Base-by-base conservation (phyloP, 1,140 invertebrate species). In the Trichomalopsis sarcophagae region DNA sequence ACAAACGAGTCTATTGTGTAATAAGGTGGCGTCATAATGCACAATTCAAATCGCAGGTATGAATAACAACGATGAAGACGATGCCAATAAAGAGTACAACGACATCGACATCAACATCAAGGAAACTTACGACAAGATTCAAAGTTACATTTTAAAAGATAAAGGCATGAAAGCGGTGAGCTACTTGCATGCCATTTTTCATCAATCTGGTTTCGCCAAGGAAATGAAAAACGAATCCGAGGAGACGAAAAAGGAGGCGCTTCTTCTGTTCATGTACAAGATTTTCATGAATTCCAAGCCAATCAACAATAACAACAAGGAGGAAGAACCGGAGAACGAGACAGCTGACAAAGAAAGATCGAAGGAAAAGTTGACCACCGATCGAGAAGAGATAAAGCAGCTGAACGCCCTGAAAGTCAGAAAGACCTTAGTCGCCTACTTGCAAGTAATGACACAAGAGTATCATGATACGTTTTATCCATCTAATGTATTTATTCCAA, bases 271-370 rank as follows among this genome's bases (percentile, higher is more conserved):
- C 81, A 85, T 93, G 36, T 87, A 91, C 7, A 93, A 92, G 87
- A 91, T 91, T 84, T 93, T 93, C 78, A 88, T 92, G 33, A 91
- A 93, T 55, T 92, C 90, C 1, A 89, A 66, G 27, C 17, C 62
- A 3, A 33, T 85, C 0, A 44, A 81, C 7, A 33, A 81, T 13
- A 87, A 88, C 11, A 78, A 87, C 6, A 75, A 87, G 68, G 87
- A 88, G 7, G 27, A 87, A 55, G 83, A 27, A 27, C 27, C 27
- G 27, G 27, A 88, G 13, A 55, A 68, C 10, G 62, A 87, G 17
- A 83, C 87, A 69, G 84, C 88, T 23, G 30, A 77, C 2, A 84
- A 88, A 23, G 62, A 88, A 3, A 69, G 47, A 62, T 76, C 27
- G 6, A 89, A 80, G 73, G 74, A 55, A 81, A 84, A 14, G n/a